Evolutionary conservation across 1,140 invertebrate species (phyloP).

Genomic region (Manduca sexta): DNA sequence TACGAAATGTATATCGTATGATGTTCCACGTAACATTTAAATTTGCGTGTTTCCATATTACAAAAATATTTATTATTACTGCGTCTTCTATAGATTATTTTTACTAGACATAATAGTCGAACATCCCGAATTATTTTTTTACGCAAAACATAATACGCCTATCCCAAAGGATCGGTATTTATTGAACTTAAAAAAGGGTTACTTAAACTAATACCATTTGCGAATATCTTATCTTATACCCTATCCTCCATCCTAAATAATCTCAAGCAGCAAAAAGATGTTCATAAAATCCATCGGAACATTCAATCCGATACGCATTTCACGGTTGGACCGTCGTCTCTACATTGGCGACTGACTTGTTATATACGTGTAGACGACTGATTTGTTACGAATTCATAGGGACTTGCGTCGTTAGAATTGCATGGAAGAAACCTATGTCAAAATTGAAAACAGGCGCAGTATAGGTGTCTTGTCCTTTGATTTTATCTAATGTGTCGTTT

Average conservation of each 20-base stretch:
- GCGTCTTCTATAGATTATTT: too few species aligned
- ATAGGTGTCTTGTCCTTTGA: not conserved
- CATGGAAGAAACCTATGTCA: not conserved
- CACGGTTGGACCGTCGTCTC: not conserved
- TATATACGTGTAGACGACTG: too few species aligned
- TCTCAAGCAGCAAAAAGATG: not conserved
- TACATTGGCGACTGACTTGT: not conserved
- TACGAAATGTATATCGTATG: too few species aligned
- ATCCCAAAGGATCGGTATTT: too few species aligned
- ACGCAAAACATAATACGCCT: not conserved
- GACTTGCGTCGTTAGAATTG: not conserved
- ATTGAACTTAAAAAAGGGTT: not conserved
- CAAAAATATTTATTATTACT: too few species aligned
- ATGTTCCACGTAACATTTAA: too few species aligned
- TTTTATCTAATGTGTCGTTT: not conserved
- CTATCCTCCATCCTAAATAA: not conserved
- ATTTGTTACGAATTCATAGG: not conserved
- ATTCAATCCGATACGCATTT: slow-evolving; percentile 3
- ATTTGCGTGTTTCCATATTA: too few species aligned
- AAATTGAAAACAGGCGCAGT: too few species aligned
- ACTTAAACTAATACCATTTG: not conserved
- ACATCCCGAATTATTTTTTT: too few species aligned
- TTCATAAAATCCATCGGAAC: not conserved
- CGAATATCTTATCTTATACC: not conserved
- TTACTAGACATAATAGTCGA: too few species aligned